Conservation (phyloP, 1,140 invertebrate genomes). For the Tachypleus tridentatus region DNA sequence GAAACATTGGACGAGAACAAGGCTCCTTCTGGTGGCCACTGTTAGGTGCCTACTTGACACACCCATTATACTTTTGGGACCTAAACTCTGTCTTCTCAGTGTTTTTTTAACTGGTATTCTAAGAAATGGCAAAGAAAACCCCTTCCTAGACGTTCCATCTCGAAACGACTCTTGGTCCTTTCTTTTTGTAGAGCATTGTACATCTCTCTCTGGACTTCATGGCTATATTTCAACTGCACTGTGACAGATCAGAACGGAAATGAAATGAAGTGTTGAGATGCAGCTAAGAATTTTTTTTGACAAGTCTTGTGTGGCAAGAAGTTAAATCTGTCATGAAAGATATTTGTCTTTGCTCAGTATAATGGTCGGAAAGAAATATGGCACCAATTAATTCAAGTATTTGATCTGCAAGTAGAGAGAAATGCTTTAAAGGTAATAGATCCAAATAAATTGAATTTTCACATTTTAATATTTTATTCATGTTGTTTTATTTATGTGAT, state of each 20-base stretch:
- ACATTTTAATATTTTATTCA: no score
- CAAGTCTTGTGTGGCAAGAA: slow-evolving; percentile 64
- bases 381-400: slow-evolving; percentile 66
- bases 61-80: slow-evolving; percentile 52
- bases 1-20: slow-evolving; percentile 71
- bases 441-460: no score
- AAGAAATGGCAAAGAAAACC: slow-evolving; percentile 62
- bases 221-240: slow-evolving; percentile 78
- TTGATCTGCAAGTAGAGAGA: slow-evolving; percentile 74
- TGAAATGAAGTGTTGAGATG: slow-evolving; percentile 59
- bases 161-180: slow-evolving; percentile 37
- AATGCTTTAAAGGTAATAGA: slow-evolving; percentile 66
- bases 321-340: no score
- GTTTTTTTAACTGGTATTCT: slow-evolving; percentile 36
- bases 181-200: slow-evolving; percentile 51
- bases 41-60: slow-evolving; percentile 47
- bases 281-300: slow-evolving; percentile 71
- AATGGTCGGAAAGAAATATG: slow-evolving; percentile 69
- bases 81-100: slow-evolving; percentile 35
- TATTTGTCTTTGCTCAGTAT: slow-evolving; percentile 53
- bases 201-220: slow-evolving; percentile 55
- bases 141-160: slow-evolving; percentile 37
- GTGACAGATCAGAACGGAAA: slow-evolving; percentile 76
- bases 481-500: no score
- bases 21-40: slow-evolving; percentile 55